Percentiles rank a stretch among this genome's conserved stretches.
phyloP scores from a whole-genome alignment of 2,797 vertebrate genomes.

The Dicrostonyx torquatus region DNA sequence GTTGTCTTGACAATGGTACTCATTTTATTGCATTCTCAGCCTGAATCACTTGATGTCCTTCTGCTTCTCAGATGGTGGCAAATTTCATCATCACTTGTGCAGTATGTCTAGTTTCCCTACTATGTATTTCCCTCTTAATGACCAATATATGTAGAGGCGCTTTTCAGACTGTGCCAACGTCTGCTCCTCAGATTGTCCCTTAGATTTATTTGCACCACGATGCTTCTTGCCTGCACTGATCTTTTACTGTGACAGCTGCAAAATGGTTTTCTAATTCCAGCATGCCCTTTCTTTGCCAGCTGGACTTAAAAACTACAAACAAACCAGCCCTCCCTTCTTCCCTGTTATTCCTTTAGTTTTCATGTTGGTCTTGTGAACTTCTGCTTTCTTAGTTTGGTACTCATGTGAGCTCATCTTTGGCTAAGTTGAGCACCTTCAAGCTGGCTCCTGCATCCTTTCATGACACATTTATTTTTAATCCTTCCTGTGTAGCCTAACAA shows the following conservation, averaged over 20 bases:
- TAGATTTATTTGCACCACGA: not conserved
- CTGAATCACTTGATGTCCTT: not conserved
- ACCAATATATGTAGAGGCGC: not conserved
- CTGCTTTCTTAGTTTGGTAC: not conserved
- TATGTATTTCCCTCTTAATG: not conserved
- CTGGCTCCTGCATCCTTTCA: not conserved
- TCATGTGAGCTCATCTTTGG: not conserved
- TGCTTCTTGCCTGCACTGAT: not conserved
- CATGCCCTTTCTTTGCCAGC: not conserved
- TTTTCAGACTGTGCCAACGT: not conserved
- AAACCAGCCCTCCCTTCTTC: not conserved
- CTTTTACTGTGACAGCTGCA: constrained; percentile 30
- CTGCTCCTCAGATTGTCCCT: not conserved
- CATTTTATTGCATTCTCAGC: not conserved
- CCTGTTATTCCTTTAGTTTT: not conserved
- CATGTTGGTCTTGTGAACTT: not conserved
- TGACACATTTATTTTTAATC: not conserved
- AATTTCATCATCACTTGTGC: not conserved
- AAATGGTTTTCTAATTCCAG: not conserved
- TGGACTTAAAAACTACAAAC: not conserved
- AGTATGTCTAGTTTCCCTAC: not conserved
- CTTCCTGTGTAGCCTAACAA: constrained; percentile 21
- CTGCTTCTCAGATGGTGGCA: not conserved
- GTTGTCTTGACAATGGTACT: constrained; percentile 25
- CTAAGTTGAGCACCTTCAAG: not conserved